Evolutionary conservation across 2,888 invertebrate genomes (phyloP).

Genomic region (Spisula subtruncata): DNA sequence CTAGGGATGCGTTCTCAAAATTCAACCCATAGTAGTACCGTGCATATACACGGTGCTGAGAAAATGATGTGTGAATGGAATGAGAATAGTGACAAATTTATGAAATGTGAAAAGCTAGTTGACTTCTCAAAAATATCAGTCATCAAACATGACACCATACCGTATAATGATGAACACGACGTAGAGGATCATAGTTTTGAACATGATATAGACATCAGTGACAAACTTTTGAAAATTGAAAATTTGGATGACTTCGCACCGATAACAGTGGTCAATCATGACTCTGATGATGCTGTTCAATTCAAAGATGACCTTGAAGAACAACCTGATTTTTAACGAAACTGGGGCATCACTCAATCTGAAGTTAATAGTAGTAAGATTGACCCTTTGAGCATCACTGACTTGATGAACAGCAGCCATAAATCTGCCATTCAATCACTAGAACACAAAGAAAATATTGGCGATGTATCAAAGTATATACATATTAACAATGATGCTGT

Average conservation of each 20-base stretch:
- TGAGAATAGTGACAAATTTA: not conserved
- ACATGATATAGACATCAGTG: too few species aligned
- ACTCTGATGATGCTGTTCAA: too few species aligned
- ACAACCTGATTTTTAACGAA: too few species aligned
- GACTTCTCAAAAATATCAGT: not conserved
- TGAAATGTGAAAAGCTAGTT: not conserved
- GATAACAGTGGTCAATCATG: too few species aligned
- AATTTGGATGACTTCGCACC: too few species aligned
- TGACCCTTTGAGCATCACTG: not conserved
- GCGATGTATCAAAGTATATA: not conserved
- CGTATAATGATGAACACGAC: too few species aligned
- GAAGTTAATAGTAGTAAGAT: not conserved
- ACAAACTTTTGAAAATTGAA: too few species aligned
- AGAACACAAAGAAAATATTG: not conserved
- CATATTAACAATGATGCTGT: not conserved
- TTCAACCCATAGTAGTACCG: not conserved
- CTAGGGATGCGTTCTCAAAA: not conserved
- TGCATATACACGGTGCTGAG: not conserved
- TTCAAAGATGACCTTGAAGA: too few species aligned
- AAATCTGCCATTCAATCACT: not conserved
- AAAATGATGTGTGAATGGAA: not conserved
- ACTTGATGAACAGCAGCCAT: not conserved
- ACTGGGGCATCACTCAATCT: too few species aligned
- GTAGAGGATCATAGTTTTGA: too few species aligned
- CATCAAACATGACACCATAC: not conserved